Evolutionary conservation across 2,797 vertebrate species (phyloP).

Genomic region (Vultur gryphus): DNA sequence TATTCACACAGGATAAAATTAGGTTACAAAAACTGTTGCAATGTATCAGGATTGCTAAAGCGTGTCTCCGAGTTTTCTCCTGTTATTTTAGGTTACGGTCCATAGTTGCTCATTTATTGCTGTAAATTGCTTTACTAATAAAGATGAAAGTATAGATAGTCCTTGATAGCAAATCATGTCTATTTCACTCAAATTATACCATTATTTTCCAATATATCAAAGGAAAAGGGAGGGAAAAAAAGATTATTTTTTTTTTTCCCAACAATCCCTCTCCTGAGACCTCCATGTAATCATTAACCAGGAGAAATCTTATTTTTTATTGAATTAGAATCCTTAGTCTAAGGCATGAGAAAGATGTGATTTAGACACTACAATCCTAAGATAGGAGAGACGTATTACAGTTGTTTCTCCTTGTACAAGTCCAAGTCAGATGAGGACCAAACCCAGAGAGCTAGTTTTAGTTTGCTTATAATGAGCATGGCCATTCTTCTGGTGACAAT

Average conservation of each 20-base stretch:
- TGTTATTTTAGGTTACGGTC: background rate
- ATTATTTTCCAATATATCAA: background rate
- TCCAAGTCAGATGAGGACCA: background rate
- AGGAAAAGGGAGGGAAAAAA: background rate
- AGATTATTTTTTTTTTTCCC: fast-evolving
- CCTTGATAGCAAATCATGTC: background rate
- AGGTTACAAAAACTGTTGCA: background rate
- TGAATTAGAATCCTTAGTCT: background rate
- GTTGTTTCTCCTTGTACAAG: background rate
- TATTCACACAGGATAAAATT: background rate
- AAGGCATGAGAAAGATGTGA: background rate
- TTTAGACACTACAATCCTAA: background rate
- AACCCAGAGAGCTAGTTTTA: background rate
- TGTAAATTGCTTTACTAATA: background rate
- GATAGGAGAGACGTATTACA: background rate
- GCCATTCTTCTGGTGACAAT: background rate
- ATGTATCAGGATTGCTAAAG: background rate
- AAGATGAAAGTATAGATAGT: background rate
- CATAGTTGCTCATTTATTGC: background rate
- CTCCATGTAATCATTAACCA: background rate
- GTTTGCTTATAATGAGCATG: background rate
- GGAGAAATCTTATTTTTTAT: background rate
- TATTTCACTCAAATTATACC: background rate
- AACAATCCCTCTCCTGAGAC: background rate
- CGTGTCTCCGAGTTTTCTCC: background rate